Evolutionary conservation across 2,113 vertebrate species (phyloP), one percentile per base, ranked within the genome.

Genomic region (Sinosuthora webbiana): DNA sequence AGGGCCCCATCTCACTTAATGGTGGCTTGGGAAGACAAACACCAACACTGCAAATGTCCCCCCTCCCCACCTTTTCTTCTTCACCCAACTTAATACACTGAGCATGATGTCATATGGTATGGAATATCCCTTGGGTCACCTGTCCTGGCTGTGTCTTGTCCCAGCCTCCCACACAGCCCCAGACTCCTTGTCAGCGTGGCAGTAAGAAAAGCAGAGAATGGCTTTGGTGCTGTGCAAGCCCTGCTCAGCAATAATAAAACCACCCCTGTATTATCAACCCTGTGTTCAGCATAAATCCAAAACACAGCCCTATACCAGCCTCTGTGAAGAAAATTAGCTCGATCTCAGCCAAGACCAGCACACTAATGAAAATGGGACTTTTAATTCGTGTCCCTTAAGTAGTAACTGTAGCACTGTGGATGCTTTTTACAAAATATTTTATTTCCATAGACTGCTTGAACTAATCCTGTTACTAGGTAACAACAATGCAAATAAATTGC

Each of bases 131-230:
- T 67, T 45, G 11, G 22, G 33, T 37, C 27, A 20, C 44, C 15
- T 57, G 12, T 52, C 19, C 37, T 37, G 33, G 3, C 15, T 67
- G 16, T 30, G 22, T 52, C 33, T 52, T 28, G 37, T 74, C 28
- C 15, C 50, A 81, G 0, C 15, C 5, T 44, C 22, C 18, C 18
- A 27, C 7, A 17, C 11, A 57, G 14, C 4, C n/a, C 14, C 44
- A 37, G 23, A 4, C 7, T 27, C 31, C 31, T 44, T 21, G 7
- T 12, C 33, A 59, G 37, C 1, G 3, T 15, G 15, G 44, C 23
- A 25, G 13, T 11, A 5, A 2, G 0, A 20, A 81, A 57, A 44
- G 10, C 35, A 81, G 44, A 16, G 13, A 19, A 50, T 10, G 37
- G 15, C 9, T 57, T 57, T 28, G 22, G 22, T 11, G 24, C 50